Base-by-base conservation (phyloP, 2,888 invertebrate genomes). In the Cataglyphis albicans region DNA sequence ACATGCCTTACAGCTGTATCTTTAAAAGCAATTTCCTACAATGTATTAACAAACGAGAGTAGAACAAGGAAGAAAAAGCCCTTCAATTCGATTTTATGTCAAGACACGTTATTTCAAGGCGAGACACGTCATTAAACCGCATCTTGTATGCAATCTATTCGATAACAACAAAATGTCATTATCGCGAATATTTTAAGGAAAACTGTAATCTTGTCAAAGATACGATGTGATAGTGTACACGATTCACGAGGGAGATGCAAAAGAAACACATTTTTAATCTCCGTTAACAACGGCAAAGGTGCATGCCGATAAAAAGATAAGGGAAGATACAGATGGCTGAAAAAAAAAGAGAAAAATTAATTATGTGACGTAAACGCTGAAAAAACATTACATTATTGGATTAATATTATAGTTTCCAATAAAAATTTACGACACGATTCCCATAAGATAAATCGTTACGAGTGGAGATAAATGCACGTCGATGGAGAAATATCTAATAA, bases 81-180 rank as follows among this genome's bases (percentile, higher is more conserved):
- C 12, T 70, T 78, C 57, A 78, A 72, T 72, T 72, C 21, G 44
- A 48, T 70, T 12, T 59, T 78, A 25, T 15, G 57, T 61, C 44
- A 32, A 12, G 7, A 83, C 81, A 25, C 1, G 12, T 52, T 2
- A 44, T 12, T 44, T 44, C 3, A 52, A 29, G 48, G 78, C 41
- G 15, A 21, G 57, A 9, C 41, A 64, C 44, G 73, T 86, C 87
- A 87, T 87, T 87, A 89, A 75, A 81, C 82, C 70, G 55, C 72
- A 78, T 57, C 76, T 83, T 82, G 73, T 81, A 38, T 44, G 81
- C 83, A 87, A 89, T 87, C 82, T 84, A 84, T 85, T 80, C 64
- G 84, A 83, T 84, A 84, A 80, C 70, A 57, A 65, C 67, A 81
- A 85, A 87, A 86, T 81, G 72, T 90, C 85, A 83, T 90, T 90